Evolutionary conservation across 2,797 vertebrate species (phyloP).

Genomic region (Sebastes baramenuke): DNA sequence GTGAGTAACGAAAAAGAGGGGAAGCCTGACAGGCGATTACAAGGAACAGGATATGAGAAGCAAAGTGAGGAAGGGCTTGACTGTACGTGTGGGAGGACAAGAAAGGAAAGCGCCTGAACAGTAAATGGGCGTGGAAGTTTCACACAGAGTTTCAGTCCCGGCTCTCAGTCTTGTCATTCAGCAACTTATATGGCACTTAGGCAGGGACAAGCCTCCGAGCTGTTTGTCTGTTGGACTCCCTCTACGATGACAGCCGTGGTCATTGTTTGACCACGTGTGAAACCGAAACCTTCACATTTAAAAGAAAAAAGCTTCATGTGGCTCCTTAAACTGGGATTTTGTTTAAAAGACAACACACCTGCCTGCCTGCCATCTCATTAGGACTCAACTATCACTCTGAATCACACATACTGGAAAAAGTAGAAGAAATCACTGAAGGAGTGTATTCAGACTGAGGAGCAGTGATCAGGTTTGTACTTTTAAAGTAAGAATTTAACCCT

Average conservation of each 20-base stretch:
- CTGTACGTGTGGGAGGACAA: not conserved
- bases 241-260: not conserved
- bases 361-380: not conserved
- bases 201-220: not conserved
- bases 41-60: not conserved
- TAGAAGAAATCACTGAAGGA: not conserved
- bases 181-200: not conserved
- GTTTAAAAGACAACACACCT: not conserved
- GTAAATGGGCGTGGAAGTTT: slow-evolving; percentile 65
- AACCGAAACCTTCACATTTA: not conserved
- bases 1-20: not conserved
- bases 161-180: slow-evolving; percentile 34
- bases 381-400: not conserved
- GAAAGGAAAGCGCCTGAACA: not conserved
- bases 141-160: slow-evolving; percentile 42
- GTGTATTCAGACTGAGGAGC: not conserved
- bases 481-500: slow-evolving; percentile 5
- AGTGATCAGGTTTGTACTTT: slow-evolving; percentile 57
- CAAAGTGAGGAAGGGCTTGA: not conserved
- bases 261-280: not conserved
- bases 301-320: not conserved
- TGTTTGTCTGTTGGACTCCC: not conserved
- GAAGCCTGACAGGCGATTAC: not conserved
- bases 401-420: not conserved
- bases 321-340: not conserved